Percentiles rank a stretch among this genome's conserved stretches.
phyloP scores from a whole-genome alignment of 2,888 invertebrate genomes.

The Drosophila percnosoma region DNA sequence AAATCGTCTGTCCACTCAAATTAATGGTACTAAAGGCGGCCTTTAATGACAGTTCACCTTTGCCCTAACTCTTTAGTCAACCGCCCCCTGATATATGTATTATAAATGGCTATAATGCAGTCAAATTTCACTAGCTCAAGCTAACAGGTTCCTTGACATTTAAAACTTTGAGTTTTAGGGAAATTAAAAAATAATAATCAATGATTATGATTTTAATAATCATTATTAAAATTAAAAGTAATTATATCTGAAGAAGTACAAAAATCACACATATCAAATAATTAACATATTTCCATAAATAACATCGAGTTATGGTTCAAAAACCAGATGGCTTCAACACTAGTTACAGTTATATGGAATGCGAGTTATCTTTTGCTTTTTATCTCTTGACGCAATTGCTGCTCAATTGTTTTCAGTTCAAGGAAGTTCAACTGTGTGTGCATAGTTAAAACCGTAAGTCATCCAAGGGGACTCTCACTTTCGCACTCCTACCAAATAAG shows the following conservation, averaged over 20 bases:
- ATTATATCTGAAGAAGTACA: no score
- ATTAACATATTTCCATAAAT: not conserved
- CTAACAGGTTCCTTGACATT: not conserved
- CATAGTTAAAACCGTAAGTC: not conserved
- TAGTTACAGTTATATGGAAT: not conserved
- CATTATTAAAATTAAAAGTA: not conserved
- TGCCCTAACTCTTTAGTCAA: not conserved
- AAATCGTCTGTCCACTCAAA: conserved; percentile 2
- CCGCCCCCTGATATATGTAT: conserved; percentile 2
- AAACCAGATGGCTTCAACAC: not conserved
- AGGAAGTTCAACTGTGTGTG: not conserved
- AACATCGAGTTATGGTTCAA: not conserved
- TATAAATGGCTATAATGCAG: not conserved
- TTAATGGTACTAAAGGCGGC: not conserved
- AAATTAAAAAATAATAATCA: not conserved
- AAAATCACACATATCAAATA: not conserved
- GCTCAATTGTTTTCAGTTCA: not conserved
- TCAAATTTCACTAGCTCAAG: not conserved
- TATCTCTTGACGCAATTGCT: not conserved
- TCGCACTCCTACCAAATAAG: conserved; percentile 4
- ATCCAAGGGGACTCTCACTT: conserved; percentile 28
- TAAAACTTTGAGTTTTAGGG: not conserved
- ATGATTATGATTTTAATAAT: not conserved
- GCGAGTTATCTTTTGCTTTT: not conserved
- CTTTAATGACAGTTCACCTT: conserved; percentile 26